Conservation (phyloP, 2,113 vertebrate genomes). For the Nanger granti region DNA sequence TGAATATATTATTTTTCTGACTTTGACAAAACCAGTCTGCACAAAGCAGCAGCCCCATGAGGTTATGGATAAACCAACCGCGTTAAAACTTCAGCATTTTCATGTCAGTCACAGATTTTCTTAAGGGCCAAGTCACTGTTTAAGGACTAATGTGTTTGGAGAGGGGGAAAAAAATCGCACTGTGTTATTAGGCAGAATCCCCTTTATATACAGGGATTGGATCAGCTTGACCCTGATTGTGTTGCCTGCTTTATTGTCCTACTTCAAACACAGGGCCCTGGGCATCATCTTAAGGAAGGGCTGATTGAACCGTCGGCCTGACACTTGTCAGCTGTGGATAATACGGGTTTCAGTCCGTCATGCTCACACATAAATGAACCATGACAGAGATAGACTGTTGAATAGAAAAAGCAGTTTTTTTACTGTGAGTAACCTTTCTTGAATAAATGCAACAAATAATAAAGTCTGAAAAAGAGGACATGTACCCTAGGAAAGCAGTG, state of each 20-base stretch:
- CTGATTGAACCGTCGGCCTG: constrained; percentile 77
- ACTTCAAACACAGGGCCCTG: constrained; percentile 74
- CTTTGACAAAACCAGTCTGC: constrained; percentile 58
- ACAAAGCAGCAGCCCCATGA: constrained; percentile 65
- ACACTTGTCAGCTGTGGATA: constrained; percentile 78
- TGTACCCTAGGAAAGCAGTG: constrained; percentile 52
- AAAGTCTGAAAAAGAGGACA: constrained; percentile 50
- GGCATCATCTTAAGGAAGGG: constrained; percentile 74
- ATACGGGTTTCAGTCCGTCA: constrained; percentile 75
- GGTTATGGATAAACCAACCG: constrained; percentile 63
- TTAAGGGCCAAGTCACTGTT: constrained; percentile 72
- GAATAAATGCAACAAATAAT: constrained; percentile 73
- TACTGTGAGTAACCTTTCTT: constrained; percentile 69
- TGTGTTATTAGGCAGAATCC: constrained; percentile 74
- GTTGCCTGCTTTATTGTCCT: constrained; percentile 73
- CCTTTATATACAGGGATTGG: constrained; percentile 71
- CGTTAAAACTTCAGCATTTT: constrained; percentile 68
- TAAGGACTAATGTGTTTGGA: constrained; percentile 75
- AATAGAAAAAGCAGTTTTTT: constrained; percentile 73
- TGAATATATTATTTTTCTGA: constrained; percentile 61
- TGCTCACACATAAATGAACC: constrained; percentile 78
- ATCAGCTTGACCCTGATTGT: constrained; percentile 78
- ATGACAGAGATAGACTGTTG: constrained; percentile 75
- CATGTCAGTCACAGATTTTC: constrained; percentile 69
- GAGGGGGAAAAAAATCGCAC: constrained; percentile 50